Conservation (phyloP, 1,140 invertebrate genomes). For the Colletes latitarsis region DNA sequence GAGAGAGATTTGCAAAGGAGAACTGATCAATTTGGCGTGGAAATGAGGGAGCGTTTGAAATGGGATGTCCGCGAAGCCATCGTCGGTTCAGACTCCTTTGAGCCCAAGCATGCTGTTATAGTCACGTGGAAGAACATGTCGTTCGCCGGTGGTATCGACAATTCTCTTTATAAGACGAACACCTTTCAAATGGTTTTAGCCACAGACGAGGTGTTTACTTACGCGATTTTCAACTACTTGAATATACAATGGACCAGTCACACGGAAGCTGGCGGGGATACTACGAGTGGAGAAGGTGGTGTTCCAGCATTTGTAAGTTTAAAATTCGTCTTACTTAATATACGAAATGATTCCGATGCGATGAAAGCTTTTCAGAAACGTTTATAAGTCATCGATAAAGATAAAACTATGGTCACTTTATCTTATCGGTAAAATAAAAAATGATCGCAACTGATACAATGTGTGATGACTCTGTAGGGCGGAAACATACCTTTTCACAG, state of each 20-base stretch:
- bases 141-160: constrained; percentile 92
- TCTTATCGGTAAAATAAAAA: background rate
- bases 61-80: constrained; percentile 95
- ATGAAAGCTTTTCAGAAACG: background rate
- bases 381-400: too few relatives aligned
- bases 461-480: too few relatives aligned
- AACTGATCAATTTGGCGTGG: constrained; percentile 91
- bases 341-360: background rate
- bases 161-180: constrained; percentile 92
- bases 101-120: constrained; percentile 94
- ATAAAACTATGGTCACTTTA: too few relatives aligned
- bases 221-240: constrained; percentile 96
- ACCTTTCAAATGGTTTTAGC: constrained; percentile 96
- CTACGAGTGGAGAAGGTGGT: constrained; percentile 92
- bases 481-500: too few relatives aligned
- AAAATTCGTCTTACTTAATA: background rate
- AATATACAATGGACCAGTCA: constrained; percentile 94
- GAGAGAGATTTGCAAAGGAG: constrained; percentile 87
- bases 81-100: constrained; percentile 93
- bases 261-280: constrained; percentile 94
- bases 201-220: constrained; percentile 96
- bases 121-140: constrained; percentile 98
- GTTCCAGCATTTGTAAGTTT: constrained; percentile 90
- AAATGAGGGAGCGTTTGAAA: constrained; percentile 91
- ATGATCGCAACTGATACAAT: background rate